These are phyloP conservation scores for Miichthys miiuy DNA, from an alignment of 2,797 vertebrate species.

Conservation along the genomic window DNA sequence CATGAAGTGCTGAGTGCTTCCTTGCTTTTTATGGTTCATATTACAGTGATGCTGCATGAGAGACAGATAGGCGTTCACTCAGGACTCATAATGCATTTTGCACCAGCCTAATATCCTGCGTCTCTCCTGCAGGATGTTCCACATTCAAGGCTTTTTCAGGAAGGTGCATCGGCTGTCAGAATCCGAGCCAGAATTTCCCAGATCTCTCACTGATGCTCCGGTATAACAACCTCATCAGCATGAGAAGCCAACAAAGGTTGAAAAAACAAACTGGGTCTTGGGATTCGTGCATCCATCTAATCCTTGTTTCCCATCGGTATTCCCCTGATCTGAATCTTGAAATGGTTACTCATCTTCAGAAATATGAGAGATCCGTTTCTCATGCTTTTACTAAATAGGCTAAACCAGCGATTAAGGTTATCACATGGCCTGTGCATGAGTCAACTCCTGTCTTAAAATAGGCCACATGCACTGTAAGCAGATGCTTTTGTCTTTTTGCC, in stretches of 20 bases:
- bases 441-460: slow-evolving; percentile 55
- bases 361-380: slow-evolving; percentile 30
- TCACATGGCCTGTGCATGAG: slow-evolving; percentile 47
- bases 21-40: slow-evolving; percentile 27
- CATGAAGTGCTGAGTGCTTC: slow-evolving; percentile 18
- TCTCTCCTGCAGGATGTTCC: slow-evolving; percentile 19
- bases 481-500: slow-evolving; percentile 43
- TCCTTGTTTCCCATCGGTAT: slow-evolving; percentile 4
- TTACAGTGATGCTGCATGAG: slow-evolving; percentile 40
- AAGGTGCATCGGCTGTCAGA: neutral
- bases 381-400: slow-evolving; percentile 44
- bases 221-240: slow-evolving; percentile 18
- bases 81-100: slow-evolving; percentile 50
- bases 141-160: slow-evolving; percentile 22
- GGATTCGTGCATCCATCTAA: neutral
- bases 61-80: slow-evolving; percentile 32
- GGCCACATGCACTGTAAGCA: slow-evolving; percentile 30
- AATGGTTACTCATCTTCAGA: slow-evolving; percentile 1
- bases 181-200: neutral
- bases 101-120: slow-evolving; percentile 4
- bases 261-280: slow-evolving; percentile 12
- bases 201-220: slow-evolving; percentile 16
- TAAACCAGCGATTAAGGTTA: slow-evolving; percentile 56
- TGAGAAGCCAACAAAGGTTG: slow-evolving; percentile 5
- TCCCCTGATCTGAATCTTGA: slow-evolving; percentile 37